A percentile compares a stretch with the other conserved stretches of the same genome.
These are phyloP conservation scores for Pseudotriccus pelzelni DNA, from an alignment of 2,797 vertebrate species.

Conservation along the genomic window DNA sequence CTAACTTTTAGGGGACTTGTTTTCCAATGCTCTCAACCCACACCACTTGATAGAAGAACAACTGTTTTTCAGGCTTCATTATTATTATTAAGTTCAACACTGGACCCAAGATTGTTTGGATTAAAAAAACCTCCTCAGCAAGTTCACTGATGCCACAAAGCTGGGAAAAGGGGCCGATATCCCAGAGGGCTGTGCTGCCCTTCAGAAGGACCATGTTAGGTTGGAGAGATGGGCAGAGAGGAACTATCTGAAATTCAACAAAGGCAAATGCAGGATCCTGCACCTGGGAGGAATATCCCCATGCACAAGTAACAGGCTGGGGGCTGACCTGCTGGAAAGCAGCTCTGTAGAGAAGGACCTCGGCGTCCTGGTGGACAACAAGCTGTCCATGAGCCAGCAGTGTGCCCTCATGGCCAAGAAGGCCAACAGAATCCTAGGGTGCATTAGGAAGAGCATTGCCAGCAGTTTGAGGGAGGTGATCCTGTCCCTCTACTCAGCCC, in stretches of 20 bases:
- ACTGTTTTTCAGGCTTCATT: neutral
- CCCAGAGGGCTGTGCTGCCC: neutral
- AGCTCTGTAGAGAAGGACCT: neutral
- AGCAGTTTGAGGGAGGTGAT: rapidly evolving
- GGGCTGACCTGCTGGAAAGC: neutral
- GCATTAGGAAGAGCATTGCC: neutral
- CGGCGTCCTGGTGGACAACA: neutral
- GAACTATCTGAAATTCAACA: neutral
- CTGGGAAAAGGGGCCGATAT: neutral
- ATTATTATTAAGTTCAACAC: neutral
- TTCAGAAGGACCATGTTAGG: neutral
- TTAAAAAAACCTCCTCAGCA: neutral
- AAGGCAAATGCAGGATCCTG: neutral
- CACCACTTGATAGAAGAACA: neutral
- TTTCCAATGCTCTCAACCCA: neutral
- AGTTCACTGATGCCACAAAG: neutral
- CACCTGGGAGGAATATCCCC: neutral
- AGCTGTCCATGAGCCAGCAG: neutral
- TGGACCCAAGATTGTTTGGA: neutral
- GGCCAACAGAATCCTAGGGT: neutral
- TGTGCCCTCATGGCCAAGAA: neutral
- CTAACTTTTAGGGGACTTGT: neutral
- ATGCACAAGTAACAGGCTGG: neutral
- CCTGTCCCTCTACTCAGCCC: neutral
- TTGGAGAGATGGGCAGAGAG: neutral